Base-by-base conservation (phyloP, 2,113 vertebrate species). In the Prionailurus bengalensis region DNA sequence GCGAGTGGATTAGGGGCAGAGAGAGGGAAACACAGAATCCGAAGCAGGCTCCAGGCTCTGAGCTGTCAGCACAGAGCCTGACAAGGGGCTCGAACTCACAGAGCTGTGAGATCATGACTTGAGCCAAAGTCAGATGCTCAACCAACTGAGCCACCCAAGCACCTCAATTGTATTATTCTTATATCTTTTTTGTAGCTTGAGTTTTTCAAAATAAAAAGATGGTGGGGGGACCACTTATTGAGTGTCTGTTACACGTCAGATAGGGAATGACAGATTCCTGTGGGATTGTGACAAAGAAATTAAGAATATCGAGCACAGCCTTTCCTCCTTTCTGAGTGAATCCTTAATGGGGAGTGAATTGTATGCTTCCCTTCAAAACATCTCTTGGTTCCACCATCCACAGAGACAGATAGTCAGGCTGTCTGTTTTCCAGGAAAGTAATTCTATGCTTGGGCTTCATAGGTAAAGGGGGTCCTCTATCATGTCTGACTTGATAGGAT, bases 191-290 rank as follows among this genome's bases (percentile, higher is more conserved):
- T 63, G 45, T 83, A 78, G 13, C 65, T 94, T 94, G 78, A 42
- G 27, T 48, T 93, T 94, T 95, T 94, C 31, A 61, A 84, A 95
- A 29, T 94, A 61, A 81, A 70, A 92, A 80, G 61, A 85, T 27
- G 7, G 33, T 16, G 1, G 7, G 14, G 4, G 23, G 33, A 5
- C 16, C 39, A 78, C 31, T 85, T 89, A 80, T 2, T 9, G 5
- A 36, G 7, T 33, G 10, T 83, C 33, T 71, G 0, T 76, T 81
- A 36, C 7, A 45, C 16, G 15, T 17, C 27, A 36, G 7, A 33
- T 3, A 23, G 42, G 66, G 14, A 19, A 23, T 14, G 12, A 42
- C 27, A 80, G 61, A 61, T 89, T 89, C 36, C 51, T 90, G 12
- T 4, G 11, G 25, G 23, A 31, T 39, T 83, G 63, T 39, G 63